Conservation (phyloP, 2,113 vertebrate species). For the Steatornis caripensis region DNA sequence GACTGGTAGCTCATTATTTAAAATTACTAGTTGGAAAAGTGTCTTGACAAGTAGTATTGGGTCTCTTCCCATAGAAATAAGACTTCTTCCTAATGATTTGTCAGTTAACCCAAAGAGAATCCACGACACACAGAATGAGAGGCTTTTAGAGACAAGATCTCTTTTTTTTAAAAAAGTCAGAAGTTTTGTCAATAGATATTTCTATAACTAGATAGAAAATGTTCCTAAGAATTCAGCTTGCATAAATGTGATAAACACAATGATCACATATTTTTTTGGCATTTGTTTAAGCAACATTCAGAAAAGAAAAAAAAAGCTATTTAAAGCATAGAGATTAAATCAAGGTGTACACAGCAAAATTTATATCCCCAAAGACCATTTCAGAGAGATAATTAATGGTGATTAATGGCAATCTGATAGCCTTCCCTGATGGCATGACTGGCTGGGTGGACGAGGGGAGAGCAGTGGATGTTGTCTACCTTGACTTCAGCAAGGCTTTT, state of each 20-base stretch:
- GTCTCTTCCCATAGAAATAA: neutral
- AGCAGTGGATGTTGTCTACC: no score
- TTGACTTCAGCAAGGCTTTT: no score
- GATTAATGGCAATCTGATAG: no score
- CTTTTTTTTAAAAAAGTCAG: no score
- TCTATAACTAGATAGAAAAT: neutral
- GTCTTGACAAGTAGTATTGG: neutral
- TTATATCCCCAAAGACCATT: neutral
- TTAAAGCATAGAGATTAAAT: neutral
- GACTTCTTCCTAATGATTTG: neutral
- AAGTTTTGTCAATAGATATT: neutral
- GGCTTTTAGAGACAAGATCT: neutral
- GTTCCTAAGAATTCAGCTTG: neutral
- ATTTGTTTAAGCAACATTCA: neutral
- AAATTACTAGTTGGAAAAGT: neutral
- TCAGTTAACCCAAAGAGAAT: neutral
- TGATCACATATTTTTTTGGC: neutral
- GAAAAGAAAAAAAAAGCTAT: neutral
- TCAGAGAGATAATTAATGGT: slow-evolving; percentile 28
- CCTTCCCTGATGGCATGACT: no score
- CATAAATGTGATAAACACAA: neutral
- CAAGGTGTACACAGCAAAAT: neutral
- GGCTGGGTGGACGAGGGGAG: no score
- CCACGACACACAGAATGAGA: neutral
- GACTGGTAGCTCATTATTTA: neutral